Evolutionary conservation across 2,797 vertebrate species (phyloP).

Genomic region (Phrynocephalus guinanensis): DNA sequence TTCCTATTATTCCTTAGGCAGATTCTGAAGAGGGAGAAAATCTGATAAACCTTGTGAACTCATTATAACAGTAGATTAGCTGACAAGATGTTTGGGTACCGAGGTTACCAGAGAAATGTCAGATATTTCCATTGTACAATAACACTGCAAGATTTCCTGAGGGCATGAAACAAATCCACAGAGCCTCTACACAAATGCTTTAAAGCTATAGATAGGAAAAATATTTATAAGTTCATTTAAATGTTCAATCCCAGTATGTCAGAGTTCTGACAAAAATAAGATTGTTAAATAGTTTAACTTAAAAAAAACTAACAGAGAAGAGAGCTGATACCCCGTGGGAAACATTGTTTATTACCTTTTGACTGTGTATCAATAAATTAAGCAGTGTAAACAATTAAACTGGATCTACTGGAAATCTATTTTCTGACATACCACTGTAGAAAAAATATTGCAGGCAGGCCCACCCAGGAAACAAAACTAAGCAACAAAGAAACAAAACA

Average conservation of each 20-base stretch:
- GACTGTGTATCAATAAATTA: not conserved
- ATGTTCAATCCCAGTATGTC: not conserved
- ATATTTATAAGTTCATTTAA: not conserved
- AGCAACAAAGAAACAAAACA: not conserved
- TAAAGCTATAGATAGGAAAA: not conserved
- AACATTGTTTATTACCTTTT: not conserved
- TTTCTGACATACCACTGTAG: not conserved
- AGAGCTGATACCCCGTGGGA: not conserved
- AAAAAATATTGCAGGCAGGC: not conserved
- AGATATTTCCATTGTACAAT: conserved; percentile 20
- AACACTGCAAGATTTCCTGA: not conserved
- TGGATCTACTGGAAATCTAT: not conserved
- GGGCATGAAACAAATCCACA: conserved; percentile 12
- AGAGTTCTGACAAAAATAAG: not conserved
- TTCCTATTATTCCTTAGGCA: conserved; percentile 3
- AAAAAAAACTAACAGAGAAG: not conserved
- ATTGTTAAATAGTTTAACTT: not conserved
- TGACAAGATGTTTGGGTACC: conserved; percentile 34
- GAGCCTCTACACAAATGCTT: not conserved
- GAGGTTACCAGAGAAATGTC: conserved; percentile 12
- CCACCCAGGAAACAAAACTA: not conserved
- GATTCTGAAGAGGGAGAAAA: not conserved
- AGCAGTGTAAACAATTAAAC: conserved; percentile 1
- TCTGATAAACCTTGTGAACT: conserved; percentile 10
- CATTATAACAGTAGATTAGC: conserved; percentile 3